Evolutionary conservation across 35 echinoderm and acorn worm species (phyloP).

Genomic region (Chiridota heheva): DNA sequence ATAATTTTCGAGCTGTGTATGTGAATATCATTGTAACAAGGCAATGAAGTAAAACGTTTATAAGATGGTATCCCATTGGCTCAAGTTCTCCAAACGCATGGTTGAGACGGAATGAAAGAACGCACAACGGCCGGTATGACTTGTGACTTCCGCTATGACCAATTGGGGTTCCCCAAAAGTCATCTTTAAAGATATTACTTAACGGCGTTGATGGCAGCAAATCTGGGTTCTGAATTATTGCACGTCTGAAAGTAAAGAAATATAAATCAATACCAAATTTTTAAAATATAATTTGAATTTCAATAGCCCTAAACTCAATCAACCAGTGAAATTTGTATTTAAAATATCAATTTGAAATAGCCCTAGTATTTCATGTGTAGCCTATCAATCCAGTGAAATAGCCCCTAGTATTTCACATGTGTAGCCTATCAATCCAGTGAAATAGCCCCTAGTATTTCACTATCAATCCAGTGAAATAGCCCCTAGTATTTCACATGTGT

Average conservation of each 20-base stretch:
- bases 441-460: no score
- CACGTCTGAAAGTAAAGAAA: conserved; percentile 71
- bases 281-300: no score
- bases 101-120: conserved; percentile 83
- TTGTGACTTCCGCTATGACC: conserved; percentile 88
- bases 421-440: no score
- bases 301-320: no score
- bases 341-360: no score
- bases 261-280: no score
- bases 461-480: no score
- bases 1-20: conserved; percentile 15
- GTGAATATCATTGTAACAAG: conserved; percentile 49
- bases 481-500: no score
- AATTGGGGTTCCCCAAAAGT: conserved; percentile 97
- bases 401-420: no score
- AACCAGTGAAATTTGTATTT: no score
- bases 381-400: no score
- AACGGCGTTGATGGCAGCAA: conserved; percentile 67
- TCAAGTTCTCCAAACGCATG: conserved; percentile 63
- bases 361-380: no score
- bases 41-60: conserved; percentile 70
- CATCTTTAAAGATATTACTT: conserved; percentile 66
- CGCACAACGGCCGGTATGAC: conserved; percentile 93
- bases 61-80: conserved; percentile 87
- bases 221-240: conserved; percentile 92